These are phyloP conservation scores for Sapayoa aenigma DNA, from an alignment of 2,113 vertebrate genomes.

Conservation along the genomic window DNA sequence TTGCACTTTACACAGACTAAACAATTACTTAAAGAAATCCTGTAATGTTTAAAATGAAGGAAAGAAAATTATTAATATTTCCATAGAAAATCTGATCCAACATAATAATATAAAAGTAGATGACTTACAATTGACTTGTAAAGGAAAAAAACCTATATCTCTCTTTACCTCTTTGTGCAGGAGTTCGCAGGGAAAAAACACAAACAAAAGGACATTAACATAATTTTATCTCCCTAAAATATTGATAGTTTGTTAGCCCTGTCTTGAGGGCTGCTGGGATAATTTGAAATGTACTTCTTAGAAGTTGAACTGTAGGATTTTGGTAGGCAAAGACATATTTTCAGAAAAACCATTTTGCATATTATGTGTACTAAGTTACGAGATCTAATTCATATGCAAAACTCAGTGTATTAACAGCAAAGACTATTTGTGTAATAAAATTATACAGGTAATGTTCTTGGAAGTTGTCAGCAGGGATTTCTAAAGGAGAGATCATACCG, in stretches of 20 bases:
- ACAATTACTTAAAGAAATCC: background rate
- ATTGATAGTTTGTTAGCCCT: background rate
- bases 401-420: background rate
- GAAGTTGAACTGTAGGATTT: background rate
- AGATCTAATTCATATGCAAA: background rate
- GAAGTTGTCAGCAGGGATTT: background rate
- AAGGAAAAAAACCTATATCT: background rate
- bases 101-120: background rate
- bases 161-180: background rate
- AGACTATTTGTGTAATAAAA: background rate
- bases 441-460: background rate
- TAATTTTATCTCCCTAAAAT: background rate
- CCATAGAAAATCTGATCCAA: background rate
- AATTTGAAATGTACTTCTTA: background rate
- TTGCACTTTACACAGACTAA: background rate
- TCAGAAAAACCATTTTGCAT: rapidly evolving
- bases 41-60: background rate
- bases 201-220: background rate
- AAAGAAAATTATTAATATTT: background rate
- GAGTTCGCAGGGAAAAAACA: background rate
- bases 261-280: background rate
- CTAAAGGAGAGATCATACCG: background rate
- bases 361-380: background rate
- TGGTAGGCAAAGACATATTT: background rate
- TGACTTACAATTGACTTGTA: background rate